Base-by-base conservation (phyloP, 1,140 invertebrate species). In the Drosophila sucinea region DNA sequence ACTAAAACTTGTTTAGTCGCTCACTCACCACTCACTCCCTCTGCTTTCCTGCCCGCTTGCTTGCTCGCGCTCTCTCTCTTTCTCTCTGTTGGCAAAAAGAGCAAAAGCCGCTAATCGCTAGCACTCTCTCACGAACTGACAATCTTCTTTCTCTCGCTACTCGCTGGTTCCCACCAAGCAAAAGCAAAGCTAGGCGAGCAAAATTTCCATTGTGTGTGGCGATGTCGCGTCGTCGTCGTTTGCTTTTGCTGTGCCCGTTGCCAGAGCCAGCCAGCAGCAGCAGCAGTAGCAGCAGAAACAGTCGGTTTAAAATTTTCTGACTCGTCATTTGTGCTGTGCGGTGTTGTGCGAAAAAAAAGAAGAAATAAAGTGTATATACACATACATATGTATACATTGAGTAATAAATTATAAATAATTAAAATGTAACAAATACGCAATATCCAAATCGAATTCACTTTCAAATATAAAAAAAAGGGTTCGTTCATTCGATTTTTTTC, bases 131-230 rank as follows among this genome's bases (percentile, higher is more conserved):
- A 62, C 29, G 70, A 70, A 77, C 60, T 63, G 47, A 81, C 64
- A 78, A 78, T 81, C 72, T 78, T 73, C 64, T 81, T 81, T 78
- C 66, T 71, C 77, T 85, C 82, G 84, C 40, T 70, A 86, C 82
- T 86, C 82, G 82, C 67, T 78, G 76, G 65, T 67, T 47, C 47
- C 73, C 67, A 73, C 35, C 60, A 35, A 65, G 65, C 75, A 65
- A 77, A 81, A 79, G 71, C 74, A 89, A 89, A 86, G 85, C 85
- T 90, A 91, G 82, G 83, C 81, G 82, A 90, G 85, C 90, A 83
- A 91, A 91, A 91, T 91, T 91, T 91, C 90, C 90, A 91, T 91
- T 91, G 85, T 91, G 90, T 91, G 82, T 86, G 81, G 78, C 82
- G 81, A 83, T 82, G 80, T 77, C 74, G 77, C 74, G 70, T 77